Conservation (phyloP, 2,888 invertebrate species). For the Cheiracanthium punctorium region DNA sequence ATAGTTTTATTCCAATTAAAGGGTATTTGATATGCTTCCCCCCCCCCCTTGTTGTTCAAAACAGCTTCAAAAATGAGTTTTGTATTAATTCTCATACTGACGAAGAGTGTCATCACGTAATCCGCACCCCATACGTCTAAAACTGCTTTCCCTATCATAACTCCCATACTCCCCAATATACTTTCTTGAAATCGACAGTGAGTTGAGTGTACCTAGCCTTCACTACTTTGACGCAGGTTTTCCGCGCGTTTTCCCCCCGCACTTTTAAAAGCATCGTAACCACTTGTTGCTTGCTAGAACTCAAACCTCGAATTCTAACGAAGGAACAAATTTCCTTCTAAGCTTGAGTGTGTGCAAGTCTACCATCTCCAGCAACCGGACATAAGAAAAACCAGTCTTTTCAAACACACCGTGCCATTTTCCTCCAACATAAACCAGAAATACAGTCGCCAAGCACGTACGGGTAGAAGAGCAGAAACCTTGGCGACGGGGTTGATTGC, state of each 20-base stretch:
- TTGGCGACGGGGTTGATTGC: slow-evolving; percentile 23
- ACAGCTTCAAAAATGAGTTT: too few relatives aligned
- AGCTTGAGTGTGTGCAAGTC: not conserved
- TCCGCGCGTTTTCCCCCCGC: not conserved
- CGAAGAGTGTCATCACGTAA: too few relatives aligned
- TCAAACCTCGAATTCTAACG: not conserved
- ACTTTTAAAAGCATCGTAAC: not conserved
- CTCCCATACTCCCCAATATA: too few relatives aligned
- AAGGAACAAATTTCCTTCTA: not conserved
- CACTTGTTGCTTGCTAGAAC: not conserved
- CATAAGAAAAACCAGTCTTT: slow-evolving; percentile 40
- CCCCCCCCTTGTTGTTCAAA: too few relatives aligned
- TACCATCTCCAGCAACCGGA: slow-evolving; percentile 25
- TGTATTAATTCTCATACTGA: too few relatives aligned
- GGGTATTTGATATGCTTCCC: too few relatives aligned
- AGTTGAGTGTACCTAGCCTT: too few relatives aligned
- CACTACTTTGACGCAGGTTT: not conserved
- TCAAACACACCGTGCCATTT: slow-evolving; percentile 29
- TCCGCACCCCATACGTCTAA: too few relatives aligned
- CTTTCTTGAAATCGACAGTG: slow-evolving; percentile 2
- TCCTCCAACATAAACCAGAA: not conserved
- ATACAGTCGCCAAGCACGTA: slow-evolving; percentile 50
- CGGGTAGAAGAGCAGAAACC: slow-evolving; percentile 31
- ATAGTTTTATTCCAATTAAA: too few relatives aligned
- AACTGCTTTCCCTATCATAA: too few relatives aligned